phyloP scores from a whole-genome alignment of 2,888 invertebrate genomes.

The Trissolcus brochymenae region DNA sequence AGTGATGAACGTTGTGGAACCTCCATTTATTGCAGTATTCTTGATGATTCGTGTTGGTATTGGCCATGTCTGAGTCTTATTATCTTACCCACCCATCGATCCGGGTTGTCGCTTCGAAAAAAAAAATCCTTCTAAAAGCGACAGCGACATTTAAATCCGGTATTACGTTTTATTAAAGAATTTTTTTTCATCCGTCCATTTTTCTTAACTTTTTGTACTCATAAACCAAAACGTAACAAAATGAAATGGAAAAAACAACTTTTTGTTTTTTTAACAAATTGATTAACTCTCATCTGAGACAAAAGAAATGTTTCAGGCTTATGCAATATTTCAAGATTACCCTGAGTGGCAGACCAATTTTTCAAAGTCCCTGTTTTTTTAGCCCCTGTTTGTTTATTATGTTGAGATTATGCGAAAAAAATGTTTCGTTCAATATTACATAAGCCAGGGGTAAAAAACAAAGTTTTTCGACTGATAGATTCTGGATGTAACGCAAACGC shows the following conservation, averaged over 20 bases:
- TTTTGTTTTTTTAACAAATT: too few species aligned
- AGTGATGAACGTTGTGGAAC: conserved; percentile 6
- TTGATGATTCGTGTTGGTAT: conserved; percentile 4
- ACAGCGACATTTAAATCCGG: background rate
- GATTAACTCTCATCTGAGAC: too few species aligned
- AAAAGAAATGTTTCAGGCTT: too few species aligned
- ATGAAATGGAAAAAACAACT: background rate
- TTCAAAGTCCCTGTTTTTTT: too few species aligned
- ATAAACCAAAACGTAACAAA: background rate
- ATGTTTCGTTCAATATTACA: too few species aligned
- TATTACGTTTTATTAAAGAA: background rate
- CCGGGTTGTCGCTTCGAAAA: background rate
- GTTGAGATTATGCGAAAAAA: too few species aligned
- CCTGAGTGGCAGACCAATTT: too few species aligned
- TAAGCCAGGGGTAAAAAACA: too few species aligned
- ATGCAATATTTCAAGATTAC: too few species aligned
- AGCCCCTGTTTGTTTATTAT: too few species aligned
- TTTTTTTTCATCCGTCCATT: background rate
- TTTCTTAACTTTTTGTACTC: background rate
- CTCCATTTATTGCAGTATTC: conserved; percentile 4
- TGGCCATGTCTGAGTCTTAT: conserved; percentile 6
- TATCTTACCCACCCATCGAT: background rate
- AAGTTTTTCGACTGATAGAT: too few species aligned
- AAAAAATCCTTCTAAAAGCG: background rate
- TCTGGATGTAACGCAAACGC: too few species aligned